Percentiles rank a stretch among this genome's conserved stretches.
These are phyloP conservation scores for Collichthys lucidus DNA, from an alignment of 2,113 vertebrate species.

Conservation along the genomic window DNA sequence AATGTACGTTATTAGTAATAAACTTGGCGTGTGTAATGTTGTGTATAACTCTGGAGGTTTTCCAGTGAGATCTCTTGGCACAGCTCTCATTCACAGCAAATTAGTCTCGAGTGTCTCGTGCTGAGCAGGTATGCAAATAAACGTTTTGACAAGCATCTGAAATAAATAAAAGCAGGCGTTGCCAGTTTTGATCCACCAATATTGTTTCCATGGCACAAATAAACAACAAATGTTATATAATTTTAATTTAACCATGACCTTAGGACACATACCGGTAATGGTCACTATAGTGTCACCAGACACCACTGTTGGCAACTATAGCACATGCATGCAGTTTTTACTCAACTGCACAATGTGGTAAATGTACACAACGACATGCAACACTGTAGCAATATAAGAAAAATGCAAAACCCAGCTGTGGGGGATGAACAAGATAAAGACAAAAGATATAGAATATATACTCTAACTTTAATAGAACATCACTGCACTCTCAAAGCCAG, in stretches of 20 bases:
- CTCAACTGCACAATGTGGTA: neutral
- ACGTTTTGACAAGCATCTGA: constrained; percentile 38
- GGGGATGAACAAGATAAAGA: neutral
- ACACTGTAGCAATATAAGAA: neutral
- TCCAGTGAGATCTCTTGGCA: neutral
- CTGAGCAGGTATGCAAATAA: constrained; percentile 18
- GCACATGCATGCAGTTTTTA: neutral
- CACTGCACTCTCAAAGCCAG: neutral
- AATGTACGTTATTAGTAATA: neutral
- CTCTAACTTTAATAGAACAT: neutral
- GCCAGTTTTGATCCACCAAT: neutral
- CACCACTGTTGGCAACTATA: no score
- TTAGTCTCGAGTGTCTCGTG: neutral
- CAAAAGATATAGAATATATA: neutral
- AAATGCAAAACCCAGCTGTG: neutral
- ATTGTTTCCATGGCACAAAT: neutral
- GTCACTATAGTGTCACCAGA: no score
- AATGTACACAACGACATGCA: neutral
- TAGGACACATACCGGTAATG: no score
- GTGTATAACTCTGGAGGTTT: neutral
- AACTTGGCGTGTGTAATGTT: neutral
- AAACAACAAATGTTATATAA: neutral
- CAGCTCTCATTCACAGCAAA: neutral
- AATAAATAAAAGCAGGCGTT: constrained; percentile 6
- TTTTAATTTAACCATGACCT: neutral